These are phyloP conservation scores for Neotragus moschatus DNA, from an alignment of 2,113 vertebrate species.

Conservation along the genomic window DNA sequence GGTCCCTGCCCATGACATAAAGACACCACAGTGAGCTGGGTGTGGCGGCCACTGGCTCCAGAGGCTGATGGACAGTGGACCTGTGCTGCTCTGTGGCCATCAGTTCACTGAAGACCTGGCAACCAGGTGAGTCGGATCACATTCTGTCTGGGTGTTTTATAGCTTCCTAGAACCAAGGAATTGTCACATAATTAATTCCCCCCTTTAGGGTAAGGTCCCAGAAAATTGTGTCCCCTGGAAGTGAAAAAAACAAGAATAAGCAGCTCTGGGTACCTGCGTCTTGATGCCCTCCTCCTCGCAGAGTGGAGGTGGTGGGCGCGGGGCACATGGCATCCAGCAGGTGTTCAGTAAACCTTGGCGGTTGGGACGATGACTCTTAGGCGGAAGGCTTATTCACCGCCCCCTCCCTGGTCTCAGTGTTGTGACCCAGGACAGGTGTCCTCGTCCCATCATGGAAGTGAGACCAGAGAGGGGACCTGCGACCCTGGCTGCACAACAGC, in stretches of 20 bases:
- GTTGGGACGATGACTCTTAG: background rate
- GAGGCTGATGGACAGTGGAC: background rate
- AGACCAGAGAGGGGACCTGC: background rate
- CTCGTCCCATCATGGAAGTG: background rate
- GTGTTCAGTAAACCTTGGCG: background rate
- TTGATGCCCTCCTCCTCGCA: background rate
- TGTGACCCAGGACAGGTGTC: background rate
- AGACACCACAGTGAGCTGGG: background rate
- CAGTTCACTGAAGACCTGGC: background rate
- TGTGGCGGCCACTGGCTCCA: background rate
- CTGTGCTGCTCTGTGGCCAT: background rate
- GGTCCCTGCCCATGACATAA: background rate
- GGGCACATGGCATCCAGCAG: no score
- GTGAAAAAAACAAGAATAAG: background rate
- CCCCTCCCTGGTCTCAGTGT: background rate
- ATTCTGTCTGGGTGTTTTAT: background rate
- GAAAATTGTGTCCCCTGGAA: background rate
- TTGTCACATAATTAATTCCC: background rate
- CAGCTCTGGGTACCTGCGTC: background rate
- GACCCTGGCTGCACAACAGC: background rate
- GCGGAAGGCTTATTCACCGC: background rate
- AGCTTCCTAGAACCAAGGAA: background rate
- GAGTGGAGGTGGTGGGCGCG: background rate
- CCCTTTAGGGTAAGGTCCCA: background rate
- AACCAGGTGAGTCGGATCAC: background rate